phyloP scores from a whole-genome alignment of 2,113 vertebrate species.

The Xiphias gladius region DNA sequence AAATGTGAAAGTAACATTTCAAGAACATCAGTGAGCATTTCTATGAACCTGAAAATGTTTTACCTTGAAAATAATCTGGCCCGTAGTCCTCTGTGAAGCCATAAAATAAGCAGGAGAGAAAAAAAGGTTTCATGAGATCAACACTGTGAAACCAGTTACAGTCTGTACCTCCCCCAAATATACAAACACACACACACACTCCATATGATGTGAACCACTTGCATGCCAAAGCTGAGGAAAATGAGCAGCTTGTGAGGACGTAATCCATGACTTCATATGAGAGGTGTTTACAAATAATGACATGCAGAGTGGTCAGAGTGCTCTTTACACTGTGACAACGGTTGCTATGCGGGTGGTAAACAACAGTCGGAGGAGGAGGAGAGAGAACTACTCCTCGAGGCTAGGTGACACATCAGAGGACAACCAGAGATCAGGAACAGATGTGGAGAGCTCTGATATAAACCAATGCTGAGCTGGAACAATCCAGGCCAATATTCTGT shows the following conservation, averaged over 20 bases:
- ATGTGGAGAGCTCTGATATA: slow-evolving; percentile 57
- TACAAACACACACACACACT: slow-evolving; percentile 6
- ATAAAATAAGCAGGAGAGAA: slow-evolving; percentile 37
- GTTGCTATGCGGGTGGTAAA: slow-evolving; percentile 61
- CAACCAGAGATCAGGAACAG: slow-evolving; percentile 59
- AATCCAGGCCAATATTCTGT: slow-evolving; percentile 39
- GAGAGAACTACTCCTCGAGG: slow-evolving; percentile 51
- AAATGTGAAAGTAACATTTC: background rate
- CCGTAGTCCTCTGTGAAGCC: slow-evolving; percentile 74
- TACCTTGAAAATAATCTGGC: slow-evolving; percentile 75
- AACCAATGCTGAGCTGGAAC: slow-evolving; percentile 49
- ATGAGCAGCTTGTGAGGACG: slow-evolving; percentile 13
- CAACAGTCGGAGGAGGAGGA: slow-evolving; percentile 15
- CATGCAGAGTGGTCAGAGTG: slow-evolving; percentile 37
- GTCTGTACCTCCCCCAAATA: background rate
- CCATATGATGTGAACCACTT: slow-evolving; percentile 52
- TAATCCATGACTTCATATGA: slow-evolving; percentile 64
- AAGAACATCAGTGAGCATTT: background rate
- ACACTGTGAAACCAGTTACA: slow-evolving; percentile 38
- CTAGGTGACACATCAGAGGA: slow-evolving; percentile 67
- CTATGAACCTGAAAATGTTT: slow-evolving; percentile 16
- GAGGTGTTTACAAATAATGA: slow-evolving; percentile 63
- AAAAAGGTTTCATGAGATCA: slow-evolving; percentile 44
- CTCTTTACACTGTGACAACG: slow-evolving; percentile 46
- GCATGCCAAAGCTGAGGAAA: slow-evolving; percentile 18